Conservation (phyloP, 1,140 invertebrate species). For the Drosophila teissieri region DNA sequence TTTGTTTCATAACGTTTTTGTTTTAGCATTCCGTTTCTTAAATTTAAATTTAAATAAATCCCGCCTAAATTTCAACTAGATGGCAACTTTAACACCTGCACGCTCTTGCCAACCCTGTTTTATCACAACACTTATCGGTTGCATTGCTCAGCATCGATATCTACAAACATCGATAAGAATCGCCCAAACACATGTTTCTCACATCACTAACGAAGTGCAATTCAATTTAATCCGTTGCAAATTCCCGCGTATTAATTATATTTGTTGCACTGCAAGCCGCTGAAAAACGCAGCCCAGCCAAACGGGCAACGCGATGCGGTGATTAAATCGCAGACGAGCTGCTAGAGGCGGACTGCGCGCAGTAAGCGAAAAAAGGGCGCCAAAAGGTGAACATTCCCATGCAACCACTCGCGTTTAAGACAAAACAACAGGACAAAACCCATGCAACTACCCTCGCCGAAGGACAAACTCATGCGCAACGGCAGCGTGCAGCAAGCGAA, state of each 20-base stretch:
- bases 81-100: too few relatives aligned
- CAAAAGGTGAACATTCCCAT: slow-evolving; percentile 31
- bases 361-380: slow-evolving; percentile 41
- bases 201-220: slow-evolving; percentile 9
- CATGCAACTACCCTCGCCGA: slow-evolving; percentile 16
- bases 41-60: neutral
- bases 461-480: slow-evolving; percentile 51
- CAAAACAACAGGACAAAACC: slow-evolving; percentile 1
- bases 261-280: neutral
- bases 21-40: neutral
- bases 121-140: too few relatives aligned
- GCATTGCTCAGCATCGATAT: too few relatives aligned
- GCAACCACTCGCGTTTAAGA: neutral
- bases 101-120: too few relatives aligned
- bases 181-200: too few relatives aligned
- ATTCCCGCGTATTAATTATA: slow-evolving; percentile 36
- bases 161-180: too few relatives aligned
- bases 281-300: neutral
- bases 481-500: slow-evolving; percentile 16
- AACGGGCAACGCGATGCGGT: neutral
- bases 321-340: neutral
- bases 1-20: too few relatives aligned
- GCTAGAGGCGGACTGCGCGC: neutral
- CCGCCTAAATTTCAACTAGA: too few relatives aligned
- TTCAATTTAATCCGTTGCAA: slow-evolving; percentile 56